Base-by-base conservation (phyloP, 2,113 vertebrate genomes). In the Amblyornis subalaris region DNA sequence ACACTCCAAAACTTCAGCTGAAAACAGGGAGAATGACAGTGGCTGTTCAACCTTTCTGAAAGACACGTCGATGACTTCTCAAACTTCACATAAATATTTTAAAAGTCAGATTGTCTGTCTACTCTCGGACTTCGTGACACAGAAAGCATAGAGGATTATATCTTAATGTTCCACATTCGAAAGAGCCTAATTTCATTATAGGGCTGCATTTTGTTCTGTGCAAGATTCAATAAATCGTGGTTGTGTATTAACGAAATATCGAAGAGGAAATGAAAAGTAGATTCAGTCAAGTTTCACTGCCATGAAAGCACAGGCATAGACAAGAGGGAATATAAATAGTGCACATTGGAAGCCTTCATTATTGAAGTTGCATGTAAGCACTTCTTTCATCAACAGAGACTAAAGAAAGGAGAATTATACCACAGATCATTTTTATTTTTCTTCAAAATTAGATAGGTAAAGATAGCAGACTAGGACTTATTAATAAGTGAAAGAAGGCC, bases 401-500 rank as follows among this genome's bases (percentile, higher is more conserved):
- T 88, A 79, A 86, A 94, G 92, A 88, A 94, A 93, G 90, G 48
- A 88, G 88, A 96, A 84, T 67, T 87, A 93, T 74, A 33, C 45
- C 70, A 94, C 50, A 83, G 90, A 85, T 96, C 76, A 75, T 24
- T 96, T 95, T 86, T 96, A 90, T 95, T 97, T 97, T 95, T 81
- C 94, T 94, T 96, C 84, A 87, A 8, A 93, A 94, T 88, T 92
- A 90, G 75, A 91, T 93, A 92, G 88, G 88, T 88, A 95, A 95
- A 96, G 94, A 96, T 95, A 96, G 54, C 11, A 10, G 69, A 77
- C 58, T 67, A 91, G 85, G 74, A 92, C 76, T 96, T 95, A 96
- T 90, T 96, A 96, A 95, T 93, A 95, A 92, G 84, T 92, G 84
- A 95, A 96, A 92, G 93, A 87, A 96, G 45, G 88, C 81, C 91